These are phyloP conservation scores for Sycophila sp. DNA, from an alignment of 1,140 invertebrate species.

Conservation along the genomic window DNA sequence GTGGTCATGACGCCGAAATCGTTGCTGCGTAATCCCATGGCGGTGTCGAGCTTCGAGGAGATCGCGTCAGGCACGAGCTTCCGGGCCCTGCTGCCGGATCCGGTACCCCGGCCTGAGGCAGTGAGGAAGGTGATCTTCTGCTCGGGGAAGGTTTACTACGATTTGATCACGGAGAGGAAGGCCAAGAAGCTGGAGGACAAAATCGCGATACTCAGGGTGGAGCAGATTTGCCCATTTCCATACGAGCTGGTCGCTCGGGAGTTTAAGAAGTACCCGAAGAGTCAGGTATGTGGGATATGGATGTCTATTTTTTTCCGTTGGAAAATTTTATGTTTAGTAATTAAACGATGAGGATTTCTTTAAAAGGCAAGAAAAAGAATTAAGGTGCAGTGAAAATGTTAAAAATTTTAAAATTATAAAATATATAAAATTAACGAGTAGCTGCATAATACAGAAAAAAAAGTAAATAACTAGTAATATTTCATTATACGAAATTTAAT, in stretches of 20 bases:
- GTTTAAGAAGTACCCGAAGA: conserved; percentile 77
- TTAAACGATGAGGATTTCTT: too few species aligned
- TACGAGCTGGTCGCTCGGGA: conserved; percentile 80
- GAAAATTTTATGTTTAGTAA: too few species aligned
- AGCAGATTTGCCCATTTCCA: conserved; percentile 88
- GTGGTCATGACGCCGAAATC: conserved; percentile 83
- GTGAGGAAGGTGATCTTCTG: conserved; percentile 84
- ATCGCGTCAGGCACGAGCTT: conserved; percentile 66
- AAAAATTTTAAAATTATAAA: too few species aligned
- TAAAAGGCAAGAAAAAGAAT: too few species aligned
- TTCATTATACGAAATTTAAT: too few species aligned
- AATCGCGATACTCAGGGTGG: conserved; percentile 82
- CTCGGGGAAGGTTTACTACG: conserved; percentile 87
- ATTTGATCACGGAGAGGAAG: conserved; percentile 75
- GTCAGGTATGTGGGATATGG: conserved; percentile 65
- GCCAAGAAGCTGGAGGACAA: conserved; percentile 73
- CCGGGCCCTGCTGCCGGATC: conserved; percentile 70
- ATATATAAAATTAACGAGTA: too few species aligned
- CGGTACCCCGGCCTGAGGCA: conserved; percentile 67
- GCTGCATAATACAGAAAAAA: too few species aligned
- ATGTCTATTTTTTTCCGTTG: too few species aligned
- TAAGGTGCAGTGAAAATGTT: too few species aligned
- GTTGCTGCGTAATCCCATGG: conserved; percentile 77
- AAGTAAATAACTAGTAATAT: too few species aligned
- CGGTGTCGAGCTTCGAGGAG: conserved; percentile 76